Evolutionary conservation across 2,888 invertebrate species (phyloP), one percentile per base, ranked within the genome.

Genomic region (Mylabris sibirica): DNA sequence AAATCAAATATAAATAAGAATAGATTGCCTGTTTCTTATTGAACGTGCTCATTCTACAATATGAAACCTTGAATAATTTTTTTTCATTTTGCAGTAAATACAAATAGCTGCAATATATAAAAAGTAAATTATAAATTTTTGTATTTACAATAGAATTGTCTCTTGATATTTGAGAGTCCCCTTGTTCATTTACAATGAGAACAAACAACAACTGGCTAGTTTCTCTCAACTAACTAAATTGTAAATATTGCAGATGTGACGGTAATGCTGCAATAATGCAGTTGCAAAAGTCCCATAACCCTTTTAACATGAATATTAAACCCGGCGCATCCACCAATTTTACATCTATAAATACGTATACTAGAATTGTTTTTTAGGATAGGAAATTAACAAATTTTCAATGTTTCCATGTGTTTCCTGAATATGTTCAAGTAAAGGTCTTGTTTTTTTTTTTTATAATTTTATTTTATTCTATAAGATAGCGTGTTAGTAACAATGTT

Each of bases 241-340:
- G 57, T 57, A 57, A 57, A 57, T 57, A 57, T 57, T 57, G 57
- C 57, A 24, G 57, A 57, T 57, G 24, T 24, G 57, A 57, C 24
- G 24, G 12, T 24, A 57, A 57, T 57, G 57, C 57, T 24, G 24
- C 20, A 24, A 22, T 57, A 57, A 57, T 57, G 24, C 57, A 57
- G 57, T 30, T 57, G 24, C 57, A 24, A 24, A 24, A 24, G 20
- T 53, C 49, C 22, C 2, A 17, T 57, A 14, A 59, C 26, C 44
- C 53, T 62, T 35, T 30, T 30, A 30, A 34, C 20, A 49, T 14
- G 34, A 62, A 59, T 44, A 61, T 61, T 53, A 35, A 59, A 34
- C 64, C 12, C 63, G 66, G 63, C 65, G 63, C 66, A 69, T 69
- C 63, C 65, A 38, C 65, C 65, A 69, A 65, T 63, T 63, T 66